Conservation (phyloP, 2,113 vertebrate genomes). For the Paracanthobrama guichenoti region DNA sequence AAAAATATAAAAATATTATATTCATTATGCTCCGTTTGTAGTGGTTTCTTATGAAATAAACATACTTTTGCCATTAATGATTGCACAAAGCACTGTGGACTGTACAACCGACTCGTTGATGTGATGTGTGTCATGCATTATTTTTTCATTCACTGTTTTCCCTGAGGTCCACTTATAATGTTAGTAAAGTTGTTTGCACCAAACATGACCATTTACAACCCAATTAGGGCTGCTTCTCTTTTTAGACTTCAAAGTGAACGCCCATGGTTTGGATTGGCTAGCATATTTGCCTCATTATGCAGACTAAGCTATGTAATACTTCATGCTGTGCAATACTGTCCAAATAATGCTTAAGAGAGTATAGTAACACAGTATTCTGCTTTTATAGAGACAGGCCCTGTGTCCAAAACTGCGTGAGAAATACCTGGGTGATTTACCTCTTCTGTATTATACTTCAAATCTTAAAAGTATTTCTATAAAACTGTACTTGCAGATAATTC, state of each 20-base stretch:
- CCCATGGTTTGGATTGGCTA: not conserved
- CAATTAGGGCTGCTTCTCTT: not conserved
- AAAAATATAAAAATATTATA: conserved; percentile 31
- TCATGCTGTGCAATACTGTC: too few relatives aligned
- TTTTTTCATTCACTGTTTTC: not conserved
- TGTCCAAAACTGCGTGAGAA: too few relatives aligned
- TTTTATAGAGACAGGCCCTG: too few relatives aligned
- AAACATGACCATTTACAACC: not conserved
- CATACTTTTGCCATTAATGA: conserved; percentile 64
- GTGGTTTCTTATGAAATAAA: conserved; percentile 79
- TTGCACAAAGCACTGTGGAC: not conserved
- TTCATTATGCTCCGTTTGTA: conserved; percentile 70
- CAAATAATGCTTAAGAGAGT: too few relatives aligned
- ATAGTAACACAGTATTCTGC: too few relatives aligned
- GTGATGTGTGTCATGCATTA: not conserved
- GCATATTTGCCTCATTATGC: not conserved
- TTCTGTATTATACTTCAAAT: too few relatives aligned
- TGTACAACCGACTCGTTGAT: not conserved
- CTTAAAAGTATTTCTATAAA: too few relatives aligned
- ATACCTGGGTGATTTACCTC: too few relatives aligned
- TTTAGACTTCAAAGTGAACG: not conserved
- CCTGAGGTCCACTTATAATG: not conserved
- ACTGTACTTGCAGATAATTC: too few relatives aligned
- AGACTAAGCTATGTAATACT: too few relatives aligned
- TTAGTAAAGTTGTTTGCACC: not conserved